phyloP scores from a whole-genome alignment of 1,140 invertebrate genomes.

The Hylaeus anthracinus region DNA sequence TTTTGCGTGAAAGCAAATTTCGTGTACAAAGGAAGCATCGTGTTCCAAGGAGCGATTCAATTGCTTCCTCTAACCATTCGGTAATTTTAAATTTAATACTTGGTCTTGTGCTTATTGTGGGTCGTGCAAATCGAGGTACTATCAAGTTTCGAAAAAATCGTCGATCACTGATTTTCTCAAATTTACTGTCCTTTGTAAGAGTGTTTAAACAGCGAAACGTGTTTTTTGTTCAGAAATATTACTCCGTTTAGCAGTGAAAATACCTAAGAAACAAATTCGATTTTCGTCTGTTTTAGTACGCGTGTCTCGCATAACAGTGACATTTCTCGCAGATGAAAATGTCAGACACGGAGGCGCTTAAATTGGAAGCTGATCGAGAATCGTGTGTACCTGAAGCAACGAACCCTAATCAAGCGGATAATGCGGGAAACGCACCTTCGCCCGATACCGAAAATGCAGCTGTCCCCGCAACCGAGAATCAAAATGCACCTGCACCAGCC shows the following conservation, averaged over 20 bases:
- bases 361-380: constrained; percentile 7
- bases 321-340: constrained; percentile 40
- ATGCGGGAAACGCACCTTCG: no score
- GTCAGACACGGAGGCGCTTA: constrained; percentile 28
- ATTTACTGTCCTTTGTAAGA: no score
- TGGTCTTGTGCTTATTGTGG: neutral
- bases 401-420: neutral
- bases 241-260: neutral
- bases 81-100: constrained; percentile 18
- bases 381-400: neutral
- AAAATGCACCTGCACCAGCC: neutral
- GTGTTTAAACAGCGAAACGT: no score
- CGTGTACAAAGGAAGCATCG: neutral
- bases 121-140: neutral
- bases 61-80: neutral
- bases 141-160: neutral
- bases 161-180: neutral
- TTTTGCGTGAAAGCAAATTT: constrained; percentile 38
- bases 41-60: neutral
- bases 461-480: neutral
- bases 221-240: neutral
- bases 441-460: no score
- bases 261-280: neutral
- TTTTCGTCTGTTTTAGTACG: constrained; percentile 1
- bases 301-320: constrained; percentile 18